A percentile compares a stretch with the other conserved stretches of the same genome.
Evolutionary conservation across 2,888 invertebrate genomes (phyloP).

Genomic region (Lypha dubia): DNA sequence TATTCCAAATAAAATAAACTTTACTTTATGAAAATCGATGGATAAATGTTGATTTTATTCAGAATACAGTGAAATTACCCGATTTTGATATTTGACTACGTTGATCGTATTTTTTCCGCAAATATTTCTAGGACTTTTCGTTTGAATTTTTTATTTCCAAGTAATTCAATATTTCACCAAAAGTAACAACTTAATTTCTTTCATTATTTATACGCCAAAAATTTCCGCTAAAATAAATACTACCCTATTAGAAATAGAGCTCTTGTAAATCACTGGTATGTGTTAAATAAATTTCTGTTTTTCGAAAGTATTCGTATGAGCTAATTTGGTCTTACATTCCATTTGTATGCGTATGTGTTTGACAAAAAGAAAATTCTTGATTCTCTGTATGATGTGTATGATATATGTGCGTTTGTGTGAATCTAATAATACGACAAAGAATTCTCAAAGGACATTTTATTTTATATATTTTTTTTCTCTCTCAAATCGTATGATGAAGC

Average conservation of each 20-base stretch:
- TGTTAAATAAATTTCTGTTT: conserved; percentile 28
- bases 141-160: no score
- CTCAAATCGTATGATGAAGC: conserved; percentile 35
- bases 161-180: no score
- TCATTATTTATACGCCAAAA: background rate
- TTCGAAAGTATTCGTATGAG: conserved; percentile 15
- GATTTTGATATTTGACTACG: no score
- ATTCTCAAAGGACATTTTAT: conserved; percentile 62
- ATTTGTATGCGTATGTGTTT: background rate
- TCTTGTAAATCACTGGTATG: background rate
- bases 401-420: background rate
- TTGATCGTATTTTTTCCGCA: no score
- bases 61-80: no score
- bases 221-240: background rate
- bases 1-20: no score
- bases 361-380: background rate
- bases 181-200: background rate
- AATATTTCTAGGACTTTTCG: no score
- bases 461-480: conserved; percentile 59
- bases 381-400: background rate
- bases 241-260: conserved; percentile 11
- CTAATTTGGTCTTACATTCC: conserved; percentile 56
- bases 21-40: no score
- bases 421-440: conserved; percentile 25
- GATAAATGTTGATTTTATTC: no score